Evolutionary conservation across 1,140 invertebrate genomes (phyloP), one percentile per base, ranked within the genome.

Genomic region (Rhopalosiphum padi): DNA sequence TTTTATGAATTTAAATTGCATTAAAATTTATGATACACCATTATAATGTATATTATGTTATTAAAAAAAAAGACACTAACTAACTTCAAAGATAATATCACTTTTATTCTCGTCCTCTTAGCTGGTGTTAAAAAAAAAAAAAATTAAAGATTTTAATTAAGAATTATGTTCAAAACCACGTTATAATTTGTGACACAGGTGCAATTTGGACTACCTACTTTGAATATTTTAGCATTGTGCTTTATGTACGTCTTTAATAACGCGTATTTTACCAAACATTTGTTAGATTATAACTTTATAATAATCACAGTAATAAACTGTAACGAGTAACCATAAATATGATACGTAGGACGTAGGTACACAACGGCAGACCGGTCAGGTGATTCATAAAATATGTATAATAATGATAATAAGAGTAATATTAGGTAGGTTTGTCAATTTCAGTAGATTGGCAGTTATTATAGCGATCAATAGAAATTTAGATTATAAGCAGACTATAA

Each of bases 271-370:
- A 68, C n/a, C 60, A 21, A n/a, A n/a, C 15, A 77, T 77, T n/a
- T 77, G 15, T 77, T n/a, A 77, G 15, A 77, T 77, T 77, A n/a
- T n/a, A 77, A 77, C 15, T 77, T 77, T n/a, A 77, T 15, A 77
- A 77, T 77, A 77, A 77, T 77, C n/a, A 77, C 60, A n/a, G 30
- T 35, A n/a, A 77, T 77, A n/a, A 77, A 77, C 60, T n/a, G 60
- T 77, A 77, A 77, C 15, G 60, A 18, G 30, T 77, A n/a, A n/a
- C 60, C 30, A n/a, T 77, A n/a, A n/a, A 77, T n/a, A n/a, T 35
- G n/a, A 77, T 77, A 77, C 30, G 60, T 68, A 68, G 4, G 8
- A 30, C 30, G 55, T 68, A 60, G 53, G 53, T 23, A 23, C 30
- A 60, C 2, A 21, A 30, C 60, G 11, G n/a, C 18, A 15, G 60